Conservation (phyloP, 2,888 invertebrate genomes). For the Malthinus seriepunctatus region DNA sequence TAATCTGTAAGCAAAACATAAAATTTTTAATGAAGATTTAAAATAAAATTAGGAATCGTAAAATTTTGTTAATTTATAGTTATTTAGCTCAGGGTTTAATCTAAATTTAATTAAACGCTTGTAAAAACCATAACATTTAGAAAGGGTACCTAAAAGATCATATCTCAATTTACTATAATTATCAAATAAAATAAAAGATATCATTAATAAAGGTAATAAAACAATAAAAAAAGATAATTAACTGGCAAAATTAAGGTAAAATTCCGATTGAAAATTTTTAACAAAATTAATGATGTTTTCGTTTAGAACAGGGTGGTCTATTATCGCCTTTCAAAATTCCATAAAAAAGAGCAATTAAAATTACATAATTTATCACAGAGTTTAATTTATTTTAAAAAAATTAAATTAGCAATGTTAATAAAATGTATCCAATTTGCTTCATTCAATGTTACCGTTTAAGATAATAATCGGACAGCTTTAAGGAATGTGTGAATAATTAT, state of each 20-base stretch:
- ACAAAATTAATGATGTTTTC: slow-evolving; percentile 3
- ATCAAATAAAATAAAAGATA: slow-evolving; percentile 2
- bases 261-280: background rate
- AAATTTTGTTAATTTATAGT: no score
- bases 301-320: slow-evolving; percentile 1
- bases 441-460: slow-evolving; percentile 4
- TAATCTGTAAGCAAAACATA: background rate
- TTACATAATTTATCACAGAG: background rate
- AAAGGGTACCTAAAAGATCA: background rate
- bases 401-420: background rate
- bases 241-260: background rate
- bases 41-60: background rate
- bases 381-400: background rate
- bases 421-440: slow-evolving; percentile 15
- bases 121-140: background rate
- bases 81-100: no score
- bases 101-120: no score
- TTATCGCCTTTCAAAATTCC: background rate
- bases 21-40: background rate
- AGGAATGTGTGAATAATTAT: slow-evolving; percentile 36
- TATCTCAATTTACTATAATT: background rate
- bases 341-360: no score
- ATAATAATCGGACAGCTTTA: slow-evolving; percentile 33
- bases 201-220: background rate
- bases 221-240: background rate